Evolutionary conservation across 2,113 vertebrate genomes (phyloP), one percentile per base, ranked within the genome.

Genomic region (Leptobrachium leishanense): DNA sequence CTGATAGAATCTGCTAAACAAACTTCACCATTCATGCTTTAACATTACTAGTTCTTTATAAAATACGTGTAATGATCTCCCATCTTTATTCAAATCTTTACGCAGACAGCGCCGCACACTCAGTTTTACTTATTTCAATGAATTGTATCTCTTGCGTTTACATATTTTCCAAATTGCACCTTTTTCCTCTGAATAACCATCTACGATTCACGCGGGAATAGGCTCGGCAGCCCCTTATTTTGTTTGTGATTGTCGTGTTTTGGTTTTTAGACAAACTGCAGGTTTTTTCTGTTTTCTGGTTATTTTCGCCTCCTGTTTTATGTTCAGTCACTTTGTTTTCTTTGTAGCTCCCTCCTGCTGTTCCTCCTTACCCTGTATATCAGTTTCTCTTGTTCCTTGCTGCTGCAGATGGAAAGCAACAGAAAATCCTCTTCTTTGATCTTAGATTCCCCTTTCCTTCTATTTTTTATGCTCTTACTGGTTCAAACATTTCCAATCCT

Each of bases 381-480:
- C 74, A 73, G 15, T 68, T 43, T 73, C 54, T 64, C 75, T 77
- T 82, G 53, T 54, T 82, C 55, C 70, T 43, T 66, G 65, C 81
- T 69, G 54, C 59, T 59, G 64, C 64, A 77, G 75, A 74, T 73
- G 66, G 71, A 77, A 74, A 68, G 75, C n/a, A 73, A 73, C 54
- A 74, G 70, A 82, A 77, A 68, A 67, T 67, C 65, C 54, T 63
- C 57, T 2, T 31, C 70, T 82, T 82, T 77, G 81, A 82, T 69
- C 70, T 68, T 43, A 77, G 54, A 74, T 68, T 68, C 70, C 50
- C 31, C 70, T 59, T 77, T 68, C 43, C 71, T 82, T 77, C 69
- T 59, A 63, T 77, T 82, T 77, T 77, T 77, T 82, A 72, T 68
- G 64, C 75, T 68, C 41, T 79, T 70, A 74, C 73, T 67, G 75